Evolutionary conservation across 1,140 invertebrate genomes (phyloP), one percentile per base, ranked within the genome.

Genomic region (Amyelois transitella): DNA sequence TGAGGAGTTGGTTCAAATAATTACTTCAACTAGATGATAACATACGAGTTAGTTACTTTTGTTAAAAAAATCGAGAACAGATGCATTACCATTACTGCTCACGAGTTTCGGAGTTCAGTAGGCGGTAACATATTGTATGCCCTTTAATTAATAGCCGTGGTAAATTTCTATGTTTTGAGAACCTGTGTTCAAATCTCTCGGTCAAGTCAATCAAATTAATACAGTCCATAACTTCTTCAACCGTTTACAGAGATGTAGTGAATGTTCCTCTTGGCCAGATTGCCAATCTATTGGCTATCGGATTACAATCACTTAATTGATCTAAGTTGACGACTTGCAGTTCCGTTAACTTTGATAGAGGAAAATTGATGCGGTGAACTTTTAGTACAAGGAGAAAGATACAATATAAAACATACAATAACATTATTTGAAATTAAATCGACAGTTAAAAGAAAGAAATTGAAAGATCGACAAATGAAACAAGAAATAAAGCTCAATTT

Each of bases 271-370:
- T 14, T 53, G 38, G 47, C 47, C 24, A 14, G 22, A 47, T 6
- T 18, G 51, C 6, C 48, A 53, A 55, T 55, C 54, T 53, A 48
- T 32, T 54, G 48, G 32, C 49, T 60, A 67, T 62, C 53, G 19
- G 45, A 43, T 47, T 44, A 55, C 68, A 63, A 74, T 74, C 69
- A 51, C 48, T 65, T 76, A 76, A 74, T 74, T 69, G 66, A 67
- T 72, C 65, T 62, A 24, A 53, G 45, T 48, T 64, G 58, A 56
- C 59, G 60, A 62, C 43, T 55, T 59, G 54, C n/a, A 22, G 62
- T 67, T 32, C 66, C 64, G 66, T 75, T 75, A 75, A 14, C 32
- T 38, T 38, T 38, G 6, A 38, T 38, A 38, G 4, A 14, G 32
- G 8, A 8, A 14, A 38, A 38, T 38, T n/a, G n/a, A n/a, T n/a